Percentiles rank a stretch among this genome's conserved stretches.
Evolutionary conservation across 2,113 vertebrate species (phyloP).

Genomic region (Sinocyclocheilus anophthalmus): DNA sequence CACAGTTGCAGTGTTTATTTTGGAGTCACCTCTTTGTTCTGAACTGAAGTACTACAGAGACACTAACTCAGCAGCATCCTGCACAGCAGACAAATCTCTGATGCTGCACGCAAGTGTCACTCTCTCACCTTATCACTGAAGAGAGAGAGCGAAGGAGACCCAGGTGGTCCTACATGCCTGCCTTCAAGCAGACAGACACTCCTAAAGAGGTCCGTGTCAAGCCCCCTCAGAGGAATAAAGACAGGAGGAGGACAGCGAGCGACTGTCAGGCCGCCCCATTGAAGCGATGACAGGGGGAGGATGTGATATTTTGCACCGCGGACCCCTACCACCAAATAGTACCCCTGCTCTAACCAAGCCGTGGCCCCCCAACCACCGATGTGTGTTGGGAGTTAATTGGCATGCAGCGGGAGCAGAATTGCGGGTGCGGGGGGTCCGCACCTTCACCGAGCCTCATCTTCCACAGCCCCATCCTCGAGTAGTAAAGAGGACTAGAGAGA

Average conservation of each 20-base stretch:
- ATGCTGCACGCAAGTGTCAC: slow-evolving; percentile 62
- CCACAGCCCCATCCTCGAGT: slow-evolving; percentile 54
- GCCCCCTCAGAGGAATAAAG: slow-evolving; percentile 39
- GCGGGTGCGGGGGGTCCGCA: slow-evolving; percentile 92
- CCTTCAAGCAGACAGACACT: slow-evolving; percentile 46
- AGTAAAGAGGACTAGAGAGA: slow-evolving; percentile 33
- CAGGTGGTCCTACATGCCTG: slow-evolving; percentile 70
- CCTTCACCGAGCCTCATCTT: slow-evolving; percentile 84
- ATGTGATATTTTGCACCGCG: slow-evolving; percentile 31
- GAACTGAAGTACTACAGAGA: not conserved
- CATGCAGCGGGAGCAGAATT: slow-evolving; percentile 91
- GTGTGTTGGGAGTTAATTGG: slow-evolving; percentile 90
- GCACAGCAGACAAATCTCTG: slow-evolving; percentile 57
- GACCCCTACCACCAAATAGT: slow-evolving; percentile 20
- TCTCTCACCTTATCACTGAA: slow-evolving; percentile 67
- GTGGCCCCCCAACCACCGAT: slow-evolving; percentile 64
- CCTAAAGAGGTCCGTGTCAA: slow-evolving; percentile 55
- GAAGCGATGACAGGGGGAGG: slow-evolving; percentile 16
- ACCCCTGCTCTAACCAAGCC: slow-evolving; percentile 58
- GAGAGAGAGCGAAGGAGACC: slow-evolving; percentile 56
- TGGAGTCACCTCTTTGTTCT: not conserved
- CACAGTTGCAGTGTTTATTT: not conserved
- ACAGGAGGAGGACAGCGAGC: slow-evolving; percentile 34
- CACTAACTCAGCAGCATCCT: not conserved
- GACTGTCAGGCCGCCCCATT: slow-evolving; percentile 46